Evolutionary conservation across 2,113 vertebrate genomes (phyloP).

Genomic region (Synchiropus splendidus): DNA sequence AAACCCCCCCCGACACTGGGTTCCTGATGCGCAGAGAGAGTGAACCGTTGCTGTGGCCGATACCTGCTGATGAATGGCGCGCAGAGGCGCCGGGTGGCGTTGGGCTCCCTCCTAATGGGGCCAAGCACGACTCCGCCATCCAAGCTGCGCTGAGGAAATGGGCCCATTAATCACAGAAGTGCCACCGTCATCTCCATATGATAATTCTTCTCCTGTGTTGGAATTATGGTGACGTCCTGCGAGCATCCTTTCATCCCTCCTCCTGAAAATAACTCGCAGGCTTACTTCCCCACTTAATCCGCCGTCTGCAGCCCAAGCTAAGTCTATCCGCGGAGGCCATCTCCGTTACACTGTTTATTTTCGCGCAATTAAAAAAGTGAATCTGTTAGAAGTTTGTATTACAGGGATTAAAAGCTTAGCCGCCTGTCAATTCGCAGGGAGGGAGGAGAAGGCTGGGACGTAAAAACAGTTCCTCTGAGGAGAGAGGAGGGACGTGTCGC

Average conservation of each 20-base stretch:
- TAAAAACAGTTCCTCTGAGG: slow-evolving; percentile 2
- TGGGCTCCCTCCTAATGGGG: slow-evolving; percentile 57
- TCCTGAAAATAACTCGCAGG: slow-evolving; percentile 31
- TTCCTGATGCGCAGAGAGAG: background rate
- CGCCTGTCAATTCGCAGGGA: slow-evolving; percentile 27
- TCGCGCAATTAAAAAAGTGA: slow-evolving; percentile 46
- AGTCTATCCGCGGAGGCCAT: slow-evolving; percentile 42
- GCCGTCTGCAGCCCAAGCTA: slow-evolving; percentile 29
- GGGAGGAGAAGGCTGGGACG: slow-evolving; percentile 15
- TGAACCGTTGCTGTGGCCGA: slow-evolving; percentile 13
- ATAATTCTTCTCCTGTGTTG: slow-evolving; percentile 49
- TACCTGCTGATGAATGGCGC: slow-evolving; percentile 52
- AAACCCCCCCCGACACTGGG: background rate
- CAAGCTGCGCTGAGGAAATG: slow-evolving; percentile 59
- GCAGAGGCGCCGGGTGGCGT: slow-evolving; percentile 37
- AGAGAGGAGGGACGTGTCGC: slow-evolving; percentile 1
- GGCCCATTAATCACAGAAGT: slow-evolving; percentile 59
- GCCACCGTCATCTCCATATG: slow-evolving; percentile 58
- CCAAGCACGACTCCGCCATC: slow-evolving; percentile 52
- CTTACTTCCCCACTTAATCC: slow-evolving; percentile 48
- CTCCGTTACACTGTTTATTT: slow-evolving; percentile 37
- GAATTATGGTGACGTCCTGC: slow-evolving; percentile 41
- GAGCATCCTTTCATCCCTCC: slow-evolving; percentile 15
- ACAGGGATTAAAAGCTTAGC: slow-evolving; percentile 50
- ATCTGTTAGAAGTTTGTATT: slow-evolving; percentile 47